phyloP scores from a whole-genome alignment of 2,113 vertebrate genomes.

The Brevimyrus niger region DNA sequence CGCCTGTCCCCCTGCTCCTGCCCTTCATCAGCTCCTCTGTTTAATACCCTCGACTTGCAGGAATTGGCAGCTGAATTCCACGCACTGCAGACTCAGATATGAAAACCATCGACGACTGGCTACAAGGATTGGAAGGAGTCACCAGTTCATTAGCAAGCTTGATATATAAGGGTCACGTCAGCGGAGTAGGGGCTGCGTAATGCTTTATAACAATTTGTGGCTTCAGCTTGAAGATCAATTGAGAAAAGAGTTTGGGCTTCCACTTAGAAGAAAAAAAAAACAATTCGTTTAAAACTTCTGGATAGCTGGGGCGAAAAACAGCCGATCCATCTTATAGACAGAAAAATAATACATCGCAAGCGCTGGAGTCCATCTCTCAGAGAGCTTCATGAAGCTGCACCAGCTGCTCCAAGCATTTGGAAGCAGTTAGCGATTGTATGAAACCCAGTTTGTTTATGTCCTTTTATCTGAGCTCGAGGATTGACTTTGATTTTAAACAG shows the following conservation, averaged over 20 bases:
- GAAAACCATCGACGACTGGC: background rate
- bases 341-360: slow-evolving; percentile 1
- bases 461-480: background rate
- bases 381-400: background rate
- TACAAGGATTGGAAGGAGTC: background rate
- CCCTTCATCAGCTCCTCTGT: background rate
- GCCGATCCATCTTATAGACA: slow-evolving; percentile 11
- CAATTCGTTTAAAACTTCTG: slow-evolving; percentile 7
- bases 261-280: background rate
- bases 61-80: background rate
- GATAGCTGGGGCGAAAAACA: background rate
- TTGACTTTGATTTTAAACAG: slow-evolving; percentile 19
- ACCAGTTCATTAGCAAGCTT: background rate
- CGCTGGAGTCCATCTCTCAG: background rate
- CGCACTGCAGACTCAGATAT: background rate
- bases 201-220: slow-evolving; percentile 1
- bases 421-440: background rate
- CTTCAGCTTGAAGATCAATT: slow-evolving; percentile 5
- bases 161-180: background rate
- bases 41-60: background rate
- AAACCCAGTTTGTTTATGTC: slow-evolving; percentile 9
- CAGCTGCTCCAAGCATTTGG: background rate
- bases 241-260: background rate
- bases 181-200: background rate
- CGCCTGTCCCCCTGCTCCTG: background rate